A percentile compares a stretch with the other conserved stretches of the same genome.
These are phyloP conservation scores for Junonia oenone DNA, from an alignment of 2,888 invertebrate genomes.

Conservation along the genomic window DNA sequence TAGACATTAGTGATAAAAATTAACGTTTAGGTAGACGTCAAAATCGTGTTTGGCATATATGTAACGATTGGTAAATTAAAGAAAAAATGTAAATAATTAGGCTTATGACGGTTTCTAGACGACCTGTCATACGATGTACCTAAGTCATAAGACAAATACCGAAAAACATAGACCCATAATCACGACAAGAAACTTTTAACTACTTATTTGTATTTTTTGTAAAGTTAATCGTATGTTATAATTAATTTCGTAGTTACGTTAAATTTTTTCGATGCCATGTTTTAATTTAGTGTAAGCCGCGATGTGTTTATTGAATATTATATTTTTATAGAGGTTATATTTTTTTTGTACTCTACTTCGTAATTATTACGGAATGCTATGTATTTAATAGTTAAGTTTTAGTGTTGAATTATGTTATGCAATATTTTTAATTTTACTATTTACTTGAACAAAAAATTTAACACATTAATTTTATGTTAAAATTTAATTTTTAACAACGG, in stretches of 20 bases:
- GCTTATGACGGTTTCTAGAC: slow-evolving; percentile 55
- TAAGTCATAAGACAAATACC: slow-evolving; percentile 12
- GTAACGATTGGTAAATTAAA: slow-evolving; percentile 33
- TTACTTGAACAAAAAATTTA: slow-evolving; percentile 63
- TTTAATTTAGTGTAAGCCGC: slow-evolving; percentile 60
- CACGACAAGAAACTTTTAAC: slow-evolving; percentile 34
- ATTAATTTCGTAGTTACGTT: slow-evolving; percentile 41
- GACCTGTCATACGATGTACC: slow-evolving; percentile 22
- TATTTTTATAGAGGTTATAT: slow-evolving; percentile 74
- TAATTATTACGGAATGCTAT: slow-evolving; percentile 64
- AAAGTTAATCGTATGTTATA: slow-evolving; percentile 36
- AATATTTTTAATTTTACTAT: slow-evolving; percentile 51
- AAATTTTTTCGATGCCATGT: slow-evolving; percentile 73
- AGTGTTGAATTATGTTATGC: slow-evolving; percentile 70
- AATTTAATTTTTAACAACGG: slow-evolving; percentile 65
- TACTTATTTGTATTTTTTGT: slow-evolving; percentile 39
- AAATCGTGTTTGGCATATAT: slow-evolving; percentile 72
- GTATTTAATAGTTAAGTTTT: slow-evolving; percentile 66
- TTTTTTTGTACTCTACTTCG: slow-evolving; percentile 66
- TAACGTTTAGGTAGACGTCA: slow-evolving; percentile 59
- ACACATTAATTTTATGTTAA: slow-evolving; percentile 59
- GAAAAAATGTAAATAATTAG: slow-evolving; percentile 66
- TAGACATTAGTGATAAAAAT: slow-evolving; percentile 57
- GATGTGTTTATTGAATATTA: slow-evolving; percentile 68
- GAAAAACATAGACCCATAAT: slow-evolving; percentile 24